A percentile compares a stretch with the other conserved stretches of the same genome.
Conservation (phyloP, 2,888 invertebrate genomes). For the Ditylenchus weischeri region DNA sequence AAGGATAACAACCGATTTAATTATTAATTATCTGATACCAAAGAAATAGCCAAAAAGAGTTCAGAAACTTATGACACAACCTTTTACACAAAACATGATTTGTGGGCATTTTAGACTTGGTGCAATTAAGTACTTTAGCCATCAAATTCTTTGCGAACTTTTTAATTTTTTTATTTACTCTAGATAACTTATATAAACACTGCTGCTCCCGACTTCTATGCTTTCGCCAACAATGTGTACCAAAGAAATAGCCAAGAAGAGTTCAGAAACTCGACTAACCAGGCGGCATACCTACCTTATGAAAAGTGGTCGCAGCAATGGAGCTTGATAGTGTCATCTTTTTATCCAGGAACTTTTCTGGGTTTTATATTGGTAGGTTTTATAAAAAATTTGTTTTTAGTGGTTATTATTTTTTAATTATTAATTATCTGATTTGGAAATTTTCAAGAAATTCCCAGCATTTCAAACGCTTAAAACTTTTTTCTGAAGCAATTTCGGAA, state of each 20-base stretch:
- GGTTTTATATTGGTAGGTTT: constrained; percentile 48
- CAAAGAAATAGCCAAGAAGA: not conserved
- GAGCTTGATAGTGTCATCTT: constrained; percentile 49
- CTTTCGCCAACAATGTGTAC: constrained; percentile 11
- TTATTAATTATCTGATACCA: too few species aligned
- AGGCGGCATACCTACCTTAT: constrained; percentile 29
- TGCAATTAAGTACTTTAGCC: too few species aligned
- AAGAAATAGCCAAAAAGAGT: too few species aligned
- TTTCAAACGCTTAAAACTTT: too few species aligned
- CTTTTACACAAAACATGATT: too few species aligned
- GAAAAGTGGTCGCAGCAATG: constrained; percentile 44
- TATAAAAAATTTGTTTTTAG: not conserved
- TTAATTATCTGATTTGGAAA: too few species aligned
- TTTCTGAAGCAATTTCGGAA: not conserved
- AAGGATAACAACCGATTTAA: too few species aligned
- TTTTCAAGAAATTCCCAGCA: too few species aligned
- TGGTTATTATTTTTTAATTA: too few species aligned
- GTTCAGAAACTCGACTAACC: not conserved
- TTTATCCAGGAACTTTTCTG: constrained; percentile 53
- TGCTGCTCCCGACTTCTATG: constrained; percentile 48
- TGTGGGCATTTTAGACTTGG: too few species aligned
- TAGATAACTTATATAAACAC: constrained; percentile 58
- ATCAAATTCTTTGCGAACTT: not conserved
- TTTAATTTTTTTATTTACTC: constrained; percentile 14
- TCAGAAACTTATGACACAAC: too few species aligned